phyloP scores from a whole-genome alignment of 2,797 vertebrate genomes.

The Rhinichthys osculus region DNA sequence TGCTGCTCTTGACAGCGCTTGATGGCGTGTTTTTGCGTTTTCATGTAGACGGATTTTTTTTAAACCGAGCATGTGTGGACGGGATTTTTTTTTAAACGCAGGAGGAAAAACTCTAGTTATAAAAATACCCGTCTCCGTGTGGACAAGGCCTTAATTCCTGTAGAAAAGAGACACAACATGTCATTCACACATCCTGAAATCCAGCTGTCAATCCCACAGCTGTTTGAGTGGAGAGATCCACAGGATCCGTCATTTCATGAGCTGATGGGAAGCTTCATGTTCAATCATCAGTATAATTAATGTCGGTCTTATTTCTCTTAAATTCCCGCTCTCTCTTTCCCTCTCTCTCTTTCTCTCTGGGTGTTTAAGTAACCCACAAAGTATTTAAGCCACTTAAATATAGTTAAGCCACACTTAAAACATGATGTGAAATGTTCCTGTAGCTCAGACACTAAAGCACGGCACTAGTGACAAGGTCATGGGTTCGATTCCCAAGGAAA shows the following conservation, averaged over 20 bases:
- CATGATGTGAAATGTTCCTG: neutral
- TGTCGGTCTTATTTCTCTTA: constrained; percentile 2
- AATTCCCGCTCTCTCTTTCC: neutral
- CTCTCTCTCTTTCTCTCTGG: neutral
- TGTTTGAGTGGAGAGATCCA: constrained; percentile 15
- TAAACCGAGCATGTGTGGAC: no score
- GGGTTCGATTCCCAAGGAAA: neutral
- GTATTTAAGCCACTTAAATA: neutral
- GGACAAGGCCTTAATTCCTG: neutral
- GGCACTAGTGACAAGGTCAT: neutral
- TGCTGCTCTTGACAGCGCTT: no score
- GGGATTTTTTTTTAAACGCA: no score
- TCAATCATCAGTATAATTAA: constrained; percentile 23
- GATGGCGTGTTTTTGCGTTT: no score
- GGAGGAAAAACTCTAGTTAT: no score
- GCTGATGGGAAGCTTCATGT: constrained; percentile 9
- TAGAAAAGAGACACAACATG: constrained; percentile 10
- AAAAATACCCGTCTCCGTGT: no score
- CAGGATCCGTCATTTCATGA: neutral
- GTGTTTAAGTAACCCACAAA: constrained; percentile 5
- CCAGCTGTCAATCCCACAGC: neutral
- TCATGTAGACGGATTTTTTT: no score
- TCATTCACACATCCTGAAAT: neutral
- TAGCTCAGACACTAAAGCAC: neutral
- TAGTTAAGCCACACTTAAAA: constrained; percentile 1